Evolutionary conservation across 2,113 vertebrate genomes (phyloP).

Genomic region (Mastomys natalensis): DNA sequence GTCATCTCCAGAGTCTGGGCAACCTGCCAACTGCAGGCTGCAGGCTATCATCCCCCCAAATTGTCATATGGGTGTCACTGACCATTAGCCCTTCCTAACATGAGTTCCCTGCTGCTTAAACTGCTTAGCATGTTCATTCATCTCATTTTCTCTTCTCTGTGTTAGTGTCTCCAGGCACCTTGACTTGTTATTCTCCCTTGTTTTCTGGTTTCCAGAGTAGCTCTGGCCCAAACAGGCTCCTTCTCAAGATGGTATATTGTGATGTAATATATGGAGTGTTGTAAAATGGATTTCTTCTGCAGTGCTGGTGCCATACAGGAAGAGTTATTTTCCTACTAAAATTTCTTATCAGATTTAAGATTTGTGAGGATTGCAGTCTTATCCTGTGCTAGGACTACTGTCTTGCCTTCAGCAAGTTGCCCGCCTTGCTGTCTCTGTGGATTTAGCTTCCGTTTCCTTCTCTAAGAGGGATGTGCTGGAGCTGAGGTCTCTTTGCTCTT

Average conservation of each 20-base stretch:
- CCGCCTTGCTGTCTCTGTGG: background rate
- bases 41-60: background rate
- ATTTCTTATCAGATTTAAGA: background rate
- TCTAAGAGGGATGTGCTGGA: background rate
- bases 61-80: background rate
- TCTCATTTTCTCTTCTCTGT: background rate
- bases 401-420: background rate
- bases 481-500: background rate
- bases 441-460: background rate
- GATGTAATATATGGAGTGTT: background rate
- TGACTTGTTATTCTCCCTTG: background rate
- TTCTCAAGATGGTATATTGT: background rate
- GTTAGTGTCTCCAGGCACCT: background rate
- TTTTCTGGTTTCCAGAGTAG: background rate
- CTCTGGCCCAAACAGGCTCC: background rate
- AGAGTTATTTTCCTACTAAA: background rate
- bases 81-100: background rate
- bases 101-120: background rate
- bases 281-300: background rate
- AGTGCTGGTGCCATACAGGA: background rate
- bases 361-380: background rate
- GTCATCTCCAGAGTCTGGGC: background rate
- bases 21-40: background rate
- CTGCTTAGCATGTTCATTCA: background rate
- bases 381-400: background rate